phyloP scores from a whole-genome alignment of 1,140 invertebrate species.

The Batillaria attramentaria region DNA sequence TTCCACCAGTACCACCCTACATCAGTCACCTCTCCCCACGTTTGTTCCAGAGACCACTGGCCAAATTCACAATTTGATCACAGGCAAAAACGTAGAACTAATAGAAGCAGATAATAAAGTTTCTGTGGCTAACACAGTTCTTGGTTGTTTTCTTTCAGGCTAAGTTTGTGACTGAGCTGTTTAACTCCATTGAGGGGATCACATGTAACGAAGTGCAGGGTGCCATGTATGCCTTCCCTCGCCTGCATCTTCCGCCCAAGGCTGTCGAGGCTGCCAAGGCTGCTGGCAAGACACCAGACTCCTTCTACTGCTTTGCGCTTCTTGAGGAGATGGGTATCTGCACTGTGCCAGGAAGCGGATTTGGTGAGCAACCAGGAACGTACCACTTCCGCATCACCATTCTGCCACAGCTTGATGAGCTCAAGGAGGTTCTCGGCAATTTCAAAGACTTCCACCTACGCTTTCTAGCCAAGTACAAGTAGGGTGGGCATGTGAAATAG shows the following conservation, averaged over 20 bases:
- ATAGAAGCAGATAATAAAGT: too few relatives aligned
- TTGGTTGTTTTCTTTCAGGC: conserved; percentile 71
- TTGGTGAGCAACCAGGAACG: conserved; percentile 89
- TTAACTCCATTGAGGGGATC: conserved; percentile 93
- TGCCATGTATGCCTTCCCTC: conserved; percentile 98
- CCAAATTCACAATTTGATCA: too few relatives aligned
- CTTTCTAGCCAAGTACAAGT: conserved; percentile 86
- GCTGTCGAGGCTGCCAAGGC: conserved; percentile 72
- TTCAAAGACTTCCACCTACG: conserved; percentile 89
- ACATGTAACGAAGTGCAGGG: conserved; percentile 89
- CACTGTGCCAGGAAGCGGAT: conserved; percentile 93
- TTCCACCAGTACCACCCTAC: too few relatives aligned
- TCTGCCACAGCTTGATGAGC: conserved; percentile 88
- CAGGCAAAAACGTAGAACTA: too few relatives aligned
- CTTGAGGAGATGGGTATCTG: conserved; percentile 92
- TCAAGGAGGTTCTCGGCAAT: conserved; percentile 86
- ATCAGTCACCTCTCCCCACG: too few relatives aligned
- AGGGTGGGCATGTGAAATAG: too few relatives aligned
- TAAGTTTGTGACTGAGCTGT: conserved; percentile 88
- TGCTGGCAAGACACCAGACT: conserved; percentile 81
- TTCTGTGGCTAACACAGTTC: too few relatives aligned
- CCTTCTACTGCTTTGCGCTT: conserved; percentile 94
- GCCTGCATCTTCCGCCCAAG: conserved; percentile 71
- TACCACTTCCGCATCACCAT: conserved; percentile 80
- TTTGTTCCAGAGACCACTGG: too few relatives aligned